phyloP scores from a whole-genome alignment of 2,797 vertebrate species.

The Gadopsis marmoratus region DNA sequence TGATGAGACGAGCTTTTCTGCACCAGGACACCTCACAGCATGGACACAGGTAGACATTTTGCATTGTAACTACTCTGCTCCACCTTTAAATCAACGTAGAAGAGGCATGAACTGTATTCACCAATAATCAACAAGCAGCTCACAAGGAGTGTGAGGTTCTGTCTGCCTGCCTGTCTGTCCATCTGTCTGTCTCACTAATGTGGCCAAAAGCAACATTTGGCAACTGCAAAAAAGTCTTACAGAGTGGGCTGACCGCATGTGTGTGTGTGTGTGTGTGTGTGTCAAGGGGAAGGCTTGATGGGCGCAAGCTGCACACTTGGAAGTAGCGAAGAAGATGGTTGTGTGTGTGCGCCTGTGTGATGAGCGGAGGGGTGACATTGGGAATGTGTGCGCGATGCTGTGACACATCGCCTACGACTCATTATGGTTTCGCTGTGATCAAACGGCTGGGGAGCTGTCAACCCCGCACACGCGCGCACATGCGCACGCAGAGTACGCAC shows the following conservation, averaged over 20 bases:
- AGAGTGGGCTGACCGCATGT: slow-evolving; percentile 38
- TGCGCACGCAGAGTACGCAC: slow-evolving; percentile 17
- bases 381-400: slow-evolving; percentile 71
- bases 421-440: slow-evolving; percentile 84
- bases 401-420: slow-evolving; percentile 82
- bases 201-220: slow-evolving; percentile 75
- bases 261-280: slow-evolving; percentile 15
- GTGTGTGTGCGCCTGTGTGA: slow-evolving; percentile 48
- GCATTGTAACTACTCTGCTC: not conserved
- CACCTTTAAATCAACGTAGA: slow-evolving; percentile 9
- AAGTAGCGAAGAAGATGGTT: slow-evolving; percentile 57
- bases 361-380: slow-evolving; percentile 73
- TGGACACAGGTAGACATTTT: not conserved
- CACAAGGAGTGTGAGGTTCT: slow-evolving; percentile 46
- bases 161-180: slow-evolving; percentile 61
- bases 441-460: slow-evolving; percentile 79
- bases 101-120: slow-evolving; percentile 9
- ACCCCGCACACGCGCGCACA: slow-evolving; percentile 49
- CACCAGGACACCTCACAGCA: not conserved
- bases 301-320: slow-evolving; percentile 74
- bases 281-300: slow-evolving; percentile 62
- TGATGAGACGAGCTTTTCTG: not conserved
- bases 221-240: slow-evolving; percentile 60
- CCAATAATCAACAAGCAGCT: slow-evolving; percentile 44
- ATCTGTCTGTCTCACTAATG: slow-evolving; percentile 72